Percentiles rank a stretch among this genome's conserved stretches.
These are phyloP conservation scores for Macrotis lagotis DNA, from an alignment of 2,113 vertebrate species.

Conservation along the genomic window DNA sequence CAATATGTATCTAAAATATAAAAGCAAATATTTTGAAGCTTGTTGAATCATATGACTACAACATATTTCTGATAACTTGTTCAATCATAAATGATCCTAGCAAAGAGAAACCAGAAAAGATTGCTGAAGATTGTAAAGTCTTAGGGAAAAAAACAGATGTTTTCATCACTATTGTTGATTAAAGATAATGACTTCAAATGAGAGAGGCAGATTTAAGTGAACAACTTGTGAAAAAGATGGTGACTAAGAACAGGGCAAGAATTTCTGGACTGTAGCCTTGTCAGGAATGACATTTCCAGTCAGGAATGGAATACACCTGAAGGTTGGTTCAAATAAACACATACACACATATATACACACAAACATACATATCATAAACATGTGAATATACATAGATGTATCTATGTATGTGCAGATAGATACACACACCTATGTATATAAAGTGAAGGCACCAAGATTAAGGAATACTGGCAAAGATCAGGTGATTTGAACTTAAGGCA, in stretches of 20 bases:
- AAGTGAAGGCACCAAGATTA: not conserved
- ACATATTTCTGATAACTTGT: not conserved
- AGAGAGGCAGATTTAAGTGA: not conserved
- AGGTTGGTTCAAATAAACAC: not conserved
- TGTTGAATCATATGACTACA: not conserved
- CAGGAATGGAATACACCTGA: not conserved
- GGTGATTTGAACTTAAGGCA: too few species aligned
- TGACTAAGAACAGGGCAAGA: not conserved
- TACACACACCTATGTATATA: not conserved
- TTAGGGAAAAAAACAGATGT: not conserved
- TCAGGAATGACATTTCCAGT: not conserved
- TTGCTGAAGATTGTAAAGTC: not conserved
- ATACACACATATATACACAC: not conserved
- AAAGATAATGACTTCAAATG: not conserved
- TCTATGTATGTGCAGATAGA: not conserved
- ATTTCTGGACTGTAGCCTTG: not conserved
- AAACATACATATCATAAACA: too few species aligned
- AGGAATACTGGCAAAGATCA: not conserved
- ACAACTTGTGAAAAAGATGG: not conserved
- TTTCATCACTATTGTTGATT: not conserved
- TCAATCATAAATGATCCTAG: not conserved
- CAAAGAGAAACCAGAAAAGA: not conserved
- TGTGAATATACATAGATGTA: not conserved
- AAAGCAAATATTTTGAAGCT: not conserved
- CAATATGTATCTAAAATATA: not conserved